Conservation (phyloP, 2,888 invertebrate genomes). For the Phaonia tiefii region DNA sequence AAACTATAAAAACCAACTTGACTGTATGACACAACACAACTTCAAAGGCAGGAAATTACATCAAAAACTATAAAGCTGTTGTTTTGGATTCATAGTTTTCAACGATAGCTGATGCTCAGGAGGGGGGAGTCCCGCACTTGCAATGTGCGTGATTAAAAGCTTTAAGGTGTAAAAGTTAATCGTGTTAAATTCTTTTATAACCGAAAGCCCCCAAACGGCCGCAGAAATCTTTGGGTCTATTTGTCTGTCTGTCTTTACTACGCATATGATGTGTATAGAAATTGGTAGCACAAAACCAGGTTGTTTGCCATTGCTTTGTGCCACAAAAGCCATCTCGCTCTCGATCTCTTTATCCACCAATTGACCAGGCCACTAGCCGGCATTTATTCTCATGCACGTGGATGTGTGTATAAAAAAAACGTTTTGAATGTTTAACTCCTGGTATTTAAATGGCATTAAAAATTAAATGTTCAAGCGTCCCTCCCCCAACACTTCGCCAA, state of each 20-base stretch:
- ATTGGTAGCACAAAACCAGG: slow-evolving; percentile 13
- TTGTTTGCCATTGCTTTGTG: too few relatives aligned
- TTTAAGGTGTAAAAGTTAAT: slow-evolving; percentile 64
- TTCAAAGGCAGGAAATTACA: slow-evolving; percentile 59
- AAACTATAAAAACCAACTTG: slow-evolving; percentile 1
- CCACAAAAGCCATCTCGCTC: neutral
- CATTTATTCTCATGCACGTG: too few relatives aligned
- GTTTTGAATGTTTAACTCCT: too few relatives aligned
- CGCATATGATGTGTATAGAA: neutral
- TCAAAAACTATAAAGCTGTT: too few relatives aligned
- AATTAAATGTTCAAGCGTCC: slow-evolving; percentile 30
- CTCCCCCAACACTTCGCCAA: too few relatives aligned
- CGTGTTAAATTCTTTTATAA: slow-evolving; percentile 45
- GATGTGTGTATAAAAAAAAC: too few relatives aligned
- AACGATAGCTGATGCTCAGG: too few relatives aligned
- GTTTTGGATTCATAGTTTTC: too few relatives aligned
- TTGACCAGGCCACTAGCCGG: too few relatives aligned
- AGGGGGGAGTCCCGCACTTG: too few relatives aligned
- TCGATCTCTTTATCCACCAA: too few relatives aligned
- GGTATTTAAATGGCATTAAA: slow-evolving; percentile 54
- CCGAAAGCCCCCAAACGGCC: slow-evolving; percentile 13
- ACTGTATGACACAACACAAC: slow-evolving; percentile 27
- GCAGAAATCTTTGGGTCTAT: neutral
- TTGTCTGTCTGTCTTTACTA: neutral
- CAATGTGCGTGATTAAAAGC: slow-evolving; percentile 60